A percentile compares a stretch with the other conserved stretches of the same genome.
These are phyloP conservation scores for Miichthys miiuy DNA, from an alignment of 2,797 vertebrate genomes.

Conservation along the genomic window DNA sequence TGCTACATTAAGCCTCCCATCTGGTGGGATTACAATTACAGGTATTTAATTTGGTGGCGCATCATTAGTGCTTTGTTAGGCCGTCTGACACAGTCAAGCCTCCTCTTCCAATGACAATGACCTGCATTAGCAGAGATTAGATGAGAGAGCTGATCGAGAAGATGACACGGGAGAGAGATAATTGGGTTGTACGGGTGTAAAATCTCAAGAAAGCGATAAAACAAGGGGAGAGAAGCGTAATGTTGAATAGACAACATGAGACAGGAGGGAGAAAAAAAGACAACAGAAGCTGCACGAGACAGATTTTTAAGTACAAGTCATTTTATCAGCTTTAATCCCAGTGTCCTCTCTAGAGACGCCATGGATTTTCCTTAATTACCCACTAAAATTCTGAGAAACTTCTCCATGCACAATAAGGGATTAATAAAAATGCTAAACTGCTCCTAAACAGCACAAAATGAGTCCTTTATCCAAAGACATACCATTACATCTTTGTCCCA, in stretches of 20 bases:
- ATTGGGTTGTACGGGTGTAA: slow-evolving; percentile 23
- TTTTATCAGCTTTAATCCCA: slow-evolving; percentile 45
- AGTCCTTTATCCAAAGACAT: slow-evolving; percentile 37
- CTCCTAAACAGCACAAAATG: slow-evolving; percentile 40
- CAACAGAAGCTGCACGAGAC: slow-evolving; percentile 10
- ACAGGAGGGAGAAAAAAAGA: background rate
- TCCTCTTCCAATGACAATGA: slow-evolving; percentile 56
- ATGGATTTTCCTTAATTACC: slow-evolving; percentile 45
- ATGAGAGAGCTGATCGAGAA: slow-evolving; percentile 37
- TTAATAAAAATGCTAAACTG: slow-evolving; percentile 53
- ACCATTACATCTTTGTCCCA: slow-evolving; percentile 28
- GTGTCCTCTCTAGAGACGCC: slow-evolving; percentile 19
- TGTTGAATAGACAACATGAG: background rate
- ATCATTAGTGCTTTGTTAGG: slow-evolving; percentile 61
- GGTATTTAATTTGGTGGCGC: slow-evolving; percentile 71
- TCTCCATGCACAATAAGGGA: slow-evolving; percentile 42
- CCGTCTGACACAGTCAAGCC: slow-evolving; percentile 46
- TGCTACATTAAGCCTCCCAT: slow-evolving; percentile 74
- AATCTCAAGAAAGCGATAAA: slow-evolving; percentile 23
- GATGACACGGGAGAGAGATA: slow-evolving; percentile 40
- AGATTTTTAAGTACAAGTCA: slow-evolving; percentile 43
- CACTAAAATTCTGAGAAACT: slow-evolving; percentile 26
- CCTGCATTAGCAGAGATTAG: slow-evolving; percentile 59
- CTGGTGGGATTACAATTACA: slow-evolving; percentile 73
- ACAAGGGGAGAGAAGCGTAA: background rate